Evolutionary conservation across 2,888 invertebrate genomes (phyloP).

Genomic region (Mesoligia furuncula): DNA sequence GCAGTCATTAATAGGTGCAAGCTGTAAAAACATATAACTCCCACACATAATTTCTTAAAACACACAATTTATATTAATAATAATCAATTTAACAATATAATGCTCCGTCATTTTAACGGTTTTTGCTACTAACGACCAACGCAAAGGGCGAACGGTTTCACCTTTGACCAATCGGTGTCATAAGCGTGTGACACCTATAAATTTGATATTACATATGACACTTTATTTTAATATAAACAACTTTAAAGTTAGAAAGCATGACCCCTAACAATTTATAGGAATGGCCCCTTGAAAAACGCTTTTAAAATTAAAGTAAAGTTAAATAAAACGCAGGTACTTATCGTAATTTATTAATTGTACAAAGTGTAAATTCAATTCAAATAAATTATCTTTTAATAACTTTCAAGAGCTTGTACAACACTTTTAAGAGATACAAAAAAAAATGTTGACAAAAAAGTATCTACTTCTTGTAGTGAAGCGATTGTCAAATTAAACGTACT

Average conservation of each 20-base stretch:
- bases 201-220: slow-evolving; percentile 48
- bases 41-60: slow-evolving; percentile 8
- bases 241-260: slow-evolving; percentile 37
- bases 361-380: neutral
- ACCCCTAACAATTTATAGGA: slow-evolving; percentile 29
- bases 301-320: slow-evolving; percentile 4
- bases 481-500: slow-evolving; percentile 16
- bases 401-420: slow-evolving; percentile 26
- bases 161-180: slow-evolving; percentile 38
- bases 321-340: neutral
- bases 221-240: slow-evolving; percentile 31
- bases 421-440: slow-evolving; percentile 12
- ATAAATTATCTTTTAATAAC: slow-evolving; percentile 35
- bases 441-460: neutral
- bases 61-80: slow-evolving; percentile 41
- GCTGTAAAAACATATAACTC: neutral
- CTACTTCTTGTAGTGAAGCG: slow-evolving; percentile 9
- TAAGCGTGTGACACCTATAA: slow-evolving; percentile 43
- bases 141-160: slow-evolving; percentile 46
- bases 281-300: slow-evolving; percentile 16
- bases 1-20: neutral
- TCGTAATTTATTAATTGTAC: slow-evolving; percentile 19
- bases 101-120: slow-evolving; percentile 25
- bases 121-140: slow-evolving; percentile 27
- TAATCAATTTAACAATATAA: slow-evolving; percentile 12